Base-by-base conservation (phyloP, 2,797 vertebrate genomes). In the Pseudomugil gertrudae region DNA sequence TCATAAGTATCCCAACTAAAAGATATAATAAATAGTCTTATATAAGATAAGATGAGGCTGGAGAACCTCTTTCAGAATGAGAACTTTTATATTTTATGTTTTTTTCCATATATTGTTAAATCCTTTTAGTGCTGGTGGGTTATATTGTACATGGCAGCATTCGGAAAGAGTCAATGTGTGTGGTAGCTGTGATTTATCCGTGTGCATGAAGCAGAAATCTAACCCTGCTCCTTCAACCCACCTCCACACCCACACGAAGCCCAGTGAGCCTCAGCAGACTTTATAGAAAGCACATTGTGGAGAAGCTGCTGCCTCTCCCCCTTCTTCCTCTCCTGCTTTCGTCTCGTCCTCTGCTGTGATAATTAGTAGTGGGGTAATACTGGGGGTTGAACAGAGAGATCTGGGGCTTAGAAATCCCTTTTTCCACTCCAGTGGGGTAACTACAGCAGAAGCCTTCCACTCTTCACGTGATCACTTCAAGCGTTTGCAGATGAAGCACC, bases 401-500 rank as follows among this genome's bases (percentile, higher is more conserved):
- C 66, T 4, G 69, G 48, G 91, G 74, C 91, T 61, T 92, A 92
- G 76, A 91, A 95, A 81, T 94, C 94, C 57, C 94, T 93, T 47
- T 95, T 87, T 89, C 83, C 78, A 86, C 79, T 79, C 74, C 58
- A 58, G 38, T 79, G 80, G 76, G 85, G 84, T 78, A 85, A 66
- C 87, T 83, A 66, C 76, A 84, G 82, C 55, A 40, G 78, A 87
- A 72, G 66, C 78, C 75, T 76, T 69, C 58, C 48, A 45, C 78
- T 66, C 58, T 64, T 69, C 79, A 61, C 72, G 72, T 59, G 62
- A 76, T 81, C 72, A 81, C 80, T 65, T 74, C 69, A 63, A 81
- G 65, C 27, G 2, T 66, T 81, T 68, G 51, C 69, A 80, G 76
- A 86, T 66, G 66, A 77, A 66, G 38, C 54, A 32, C 75, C 19